phyloP scores from a whole-genome alignment of 1,140 invertebrate genomes.

The Apis florea region DNA sequence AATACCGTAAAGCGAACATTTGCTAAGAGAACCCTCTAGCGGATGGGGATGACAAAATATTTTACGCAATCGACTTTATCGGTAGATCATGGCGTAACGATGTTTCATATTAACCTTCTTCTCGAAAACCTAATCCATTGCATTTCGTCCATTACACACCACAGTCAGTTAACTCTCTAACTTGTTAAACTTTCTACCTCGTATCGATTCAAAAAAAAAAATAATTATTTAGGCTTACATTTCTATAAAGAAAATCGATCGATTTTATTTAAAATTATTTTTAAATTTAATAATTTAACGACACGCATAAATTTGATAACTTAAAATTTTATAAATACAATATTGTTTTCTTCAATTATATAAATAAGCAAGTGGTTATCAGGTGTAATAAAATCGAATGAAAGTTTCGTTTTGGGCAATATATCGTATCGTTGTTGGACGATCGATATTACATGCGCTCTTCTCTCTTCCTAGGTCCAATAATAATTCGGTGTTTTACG shows the following conservation, averaged over 20 bases:
- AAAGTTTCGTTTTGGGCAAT: slow-evolving; percentile 36
- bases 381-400: slow-evolving; percentile 54
- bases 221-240: too few species aligned
- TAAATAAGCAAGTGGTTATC: slow-evolving; percentile 47
- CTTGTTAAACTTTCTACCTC: slow-evolving; percentile 24
- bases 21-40: neutral
- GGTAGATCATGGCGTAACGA: slow-evolving; percentile 12
- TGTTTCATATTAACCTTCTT: slow-evolving; percentile 17
- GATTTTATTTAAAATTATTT: too few species aligned
- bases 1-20: neutral
- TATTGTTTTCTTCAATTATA: slow-evolving; percentile 28
- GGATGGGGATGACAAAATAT: neutral
- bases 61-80: slow-evolving; percentile 18
- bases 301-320: neutral
- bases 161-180: neutral
- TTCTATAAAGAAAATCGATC: too few species aligned
- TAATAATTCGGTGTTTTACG: slow-evolving; percentile 45
- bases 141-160: neutral
- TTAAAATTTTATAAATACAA: neutral
- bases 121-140: slow-evolving; percentile 4
- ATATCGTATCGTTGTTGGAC: slow-evolving; percentile 26
- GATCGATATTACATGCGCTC: slow-evolving; percentile 55
- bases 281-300: too few species aligned
- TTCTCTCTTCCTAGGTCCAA: slow-evolving; percentile 33
- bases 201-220: neutral